Evolutionary conservation across 1,140 invertebrate genomes (phyloP).

Genomic region (Drosophila eugracilis): DNA sequence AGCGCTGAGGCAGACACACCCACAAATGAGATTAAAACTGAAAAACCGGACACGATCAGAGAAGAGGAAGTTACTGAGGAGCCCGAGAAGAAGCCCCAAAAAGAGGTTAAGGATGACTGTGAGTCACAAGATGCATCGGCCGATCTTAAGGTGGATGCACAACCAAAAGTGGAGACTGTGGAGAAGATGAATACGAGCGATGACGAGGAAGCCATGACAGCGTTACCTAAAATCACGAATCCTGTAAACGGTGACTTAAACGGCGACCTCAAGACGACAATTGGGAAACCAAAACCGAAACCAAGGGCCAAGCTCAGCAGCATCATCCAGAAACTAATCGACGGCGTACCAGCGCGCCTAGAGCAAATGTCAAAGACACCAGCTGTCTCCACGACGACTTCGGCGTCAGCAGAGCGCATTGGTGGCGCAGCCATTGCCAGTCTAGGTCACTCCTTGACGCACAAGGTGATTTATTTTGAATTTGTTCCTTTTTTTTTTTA

Average conservation of each 20-base stretch:
- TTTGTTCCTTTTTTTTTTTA: no score
- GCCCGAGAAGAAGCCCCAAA: constrained; percentile 17
- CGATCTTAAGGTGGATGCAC: constrained; percentile 9
- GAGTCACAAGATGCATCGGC: constrained; percentile 6
- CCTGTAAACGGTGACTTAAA: constrained; percentile 62
- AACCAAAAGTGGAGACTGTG: constrained; percentile 34
- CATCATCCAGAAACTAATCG: constrained; percentile 83
- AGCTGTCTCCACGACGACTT: constrained; percentile 9
- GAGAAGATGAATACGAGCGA: constrained; percentile 83
- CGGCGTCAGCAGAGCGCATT: constrained; percentile 39
- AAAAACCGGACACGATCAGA: constrained; percentile 53
- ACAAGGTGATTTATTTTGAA: constrained; percentile 53
- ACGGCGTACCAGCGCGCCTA: constrained; percentile 72
- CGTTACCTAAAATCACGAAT: constrained; percentile 2
- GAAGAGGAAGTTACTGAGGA: constrained; percentile 21
- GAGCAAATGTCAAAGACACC: constrained; percentile 73
- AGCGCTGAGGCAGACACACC: not conserved
- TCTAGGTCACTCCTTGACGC: constrained; percentile 66
- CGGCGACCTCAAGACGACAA: constrained; percentile 42
- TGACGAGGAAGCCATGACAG: constrained; percentile 53
- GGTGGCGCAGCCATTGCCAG: constrained; percentile 62
- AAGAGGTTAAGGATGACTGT: constrained; percentile 5
- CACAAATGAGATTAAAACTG: constrained; percentile 47
- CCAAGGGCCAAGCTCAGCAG: constrained; percentile 71
- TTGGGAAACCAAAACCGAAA: constrained; percentile 62